Conservation (phyloP, 2,113 vertebrate genomes). For the Tyto alba region DNA sequence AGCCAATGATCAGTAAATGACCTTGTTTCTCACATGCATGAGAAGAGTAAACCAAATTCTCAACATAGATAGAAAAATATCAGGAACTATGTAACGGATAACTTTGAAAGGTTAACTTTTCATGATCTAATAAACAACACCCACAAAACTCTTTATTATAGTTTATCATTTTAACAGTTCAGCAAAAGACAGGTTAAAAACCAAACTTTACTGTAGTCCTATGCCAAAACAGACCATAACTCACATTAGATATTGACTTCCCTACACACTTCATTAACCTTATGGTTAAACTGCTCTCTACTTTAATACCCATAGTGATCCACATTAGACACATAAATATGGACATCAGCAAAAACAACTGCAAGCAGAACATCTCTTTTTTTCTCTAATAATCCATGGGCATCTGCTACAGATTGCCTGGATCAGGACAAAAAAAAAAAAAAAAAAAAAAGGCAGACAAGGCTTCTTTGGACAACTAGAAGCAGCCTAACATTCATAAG, state of each 20-base stretch:
- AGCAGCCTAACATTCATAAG: not conserved
- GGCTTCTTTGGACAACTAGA: not conserved
- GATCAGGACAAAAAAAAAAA: not conserved
- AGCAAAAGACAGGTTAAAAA: not conserved
- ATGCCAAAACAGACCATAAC: not conserved
- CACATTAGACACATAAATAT: not conserved
- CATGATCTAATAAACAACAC: not conserved
- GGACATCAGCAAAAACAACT: not conserved
- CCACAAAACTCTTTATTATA: not conserved
- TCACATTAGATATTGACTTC: not conserved
- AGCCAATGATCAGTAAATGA: not conserved
- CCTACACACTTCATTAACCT: not conserved
- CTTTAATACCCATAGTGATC: not conserved
- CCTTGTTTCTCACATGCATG: not conserved
- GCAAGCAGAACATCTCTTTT: not conserved
- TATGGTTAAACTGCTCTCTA: not conserved
- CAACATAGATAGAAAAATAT: not conserved
- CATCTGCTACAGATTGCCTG: not conserved
- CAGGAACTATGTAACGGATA: not conserved
- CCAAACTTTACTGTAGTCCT: not conserved
- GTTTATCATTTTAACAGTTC: not conserved
- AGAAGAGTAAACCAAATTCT: not conserved
- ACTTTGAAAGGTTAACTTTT: not conserved
- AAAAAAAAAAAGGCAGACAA: not conserved
- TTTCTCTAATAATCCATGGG: not conserved